Conservation (phyloP, 2,888 invertebrate genomes). For the Drosophila cracens region DNA sequence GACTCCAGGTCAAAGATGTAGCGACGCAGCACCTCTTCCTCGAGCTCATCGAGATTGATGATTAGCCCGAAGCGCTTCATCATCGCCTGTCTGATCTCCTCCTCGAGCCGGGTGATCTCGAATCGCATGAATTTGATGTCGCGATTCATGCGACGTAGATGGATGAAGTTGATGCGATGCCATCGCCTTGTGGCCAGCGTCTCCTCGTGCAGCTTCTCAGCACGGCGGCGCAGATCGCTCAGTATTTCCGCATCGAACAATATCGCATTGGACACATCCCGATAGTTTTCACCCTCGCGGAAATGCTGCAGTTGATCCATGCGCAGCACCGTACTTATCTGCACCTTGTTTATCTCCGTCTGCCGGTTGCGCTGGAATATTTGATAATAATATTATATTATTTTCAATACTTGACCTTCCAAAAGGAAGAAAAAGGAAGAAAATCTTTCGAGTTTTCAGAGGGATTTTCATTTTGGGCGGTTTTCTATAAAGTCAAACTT, state of each 20-base stretch:
- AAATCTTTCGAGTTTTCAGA: background rate
- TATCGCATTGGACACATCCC: slow-evolving; percentile 85
- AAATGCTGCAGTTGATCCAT: slow-evolving; percentile 89
- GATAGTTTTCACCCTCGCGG: slow-evolving; percentile 85
- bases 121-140: slow-evolving; percentile 89
- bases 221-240: slow-evolving; percentile 87
- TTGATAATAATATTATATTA: background rate
- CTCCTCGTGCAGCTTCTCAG: slow-evolving; percentile 88
- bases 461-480: background rate
- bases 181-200: slow-evolving; percentile 87
- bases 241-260: slow-evolving; percentile 88
- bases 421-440: background rate
- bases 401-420: background rate
- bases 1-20: slow-evolving; percentile 86
- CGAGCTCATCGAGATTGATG: slow-evolving; percentile 86
- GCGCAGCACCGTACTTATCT: slow-evolving; percentile 88
- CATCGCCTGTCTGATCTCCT: slow-evolving; percentile 86
- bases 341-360: slow-evolving; percentile 91
- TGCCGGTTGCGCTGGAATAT: slow-evolving; percentile 87
- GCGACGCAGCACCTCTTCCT: slow-evolving; percentile 86
- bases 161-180: slow-evolving; percentile 89
- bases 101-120: slow-evolving; percentile 87
- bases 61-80: slow-evolving; percentile 87
- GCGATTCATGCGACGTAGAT: slow-evolving; percentile 89
- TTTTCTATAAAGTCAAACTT: background rate